phyloP scores from a whole-genome alignment of 2,888 invertebrate genomes.

The Esperia sulphurella region DNA sequence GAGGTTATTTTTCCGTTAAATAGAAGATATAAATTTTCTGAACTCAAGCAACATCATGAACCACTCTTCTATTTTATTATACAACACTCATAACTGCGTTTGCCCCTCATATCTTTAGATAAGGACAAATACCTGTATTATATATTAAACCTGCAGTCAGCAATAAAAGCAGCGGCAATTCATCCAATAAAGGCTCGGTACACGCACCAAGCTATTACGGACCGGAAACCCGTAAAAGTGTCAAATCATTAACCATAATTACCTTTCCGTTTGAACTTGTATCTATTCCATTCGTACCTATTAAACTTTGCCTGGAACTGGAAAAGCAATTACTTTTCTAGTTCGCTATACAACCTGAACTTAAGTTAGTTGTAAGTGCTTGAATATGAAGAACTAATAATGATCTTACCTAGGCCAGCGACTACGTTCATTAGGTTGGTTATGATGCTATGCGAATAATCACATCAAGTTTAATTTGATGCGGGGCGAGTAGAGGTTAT shows the following conservation, averaged over 20 bases:
- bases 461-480: slow-evolving; percentile 43
- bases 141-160: slow-evolving; percentile 51
- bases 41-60: no score
- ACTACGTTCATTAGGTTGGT: slow-evolving; percentile 29
- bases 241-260: slow-evolving; percentile 64
- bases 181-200: slow-evolving; percentile 49
- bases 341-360: not conserved
- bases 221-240: slow-evolving; percentile 52
- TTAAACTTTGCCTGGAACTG: slow-evolving; percentile 9
- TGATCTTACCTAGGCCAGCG: not conserved
- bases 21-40: no score
- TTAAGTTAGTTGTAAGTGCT: no score
- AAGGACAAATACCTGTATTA: slow-evolving; percentile 28
- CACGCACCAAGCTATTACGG: slow-evolving; percentile 37
- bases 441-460: slow-evolving; percentile 33
- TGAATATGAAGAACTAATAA: no score
- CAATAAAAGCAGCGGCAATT: slow-evolving; percentile 55
- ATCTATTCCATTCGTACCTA: slow-evolving; percentile 12
- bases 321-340: slow-evolving; percentile 6
- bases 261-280: slow-evolving; percentile 39
- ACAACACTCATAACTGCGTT: not conserved
- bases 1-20: no score
- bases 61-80: not conserved
- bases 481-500: slow-evolving; percentile 24
- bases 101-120: slow-evolving; percentile 20